These are phyloP conservation scores for Pseudomyrmex pallidus DNA, from an alignment of 1,140 invertebrate genomes.

Conservation along the genomic window DNA sequence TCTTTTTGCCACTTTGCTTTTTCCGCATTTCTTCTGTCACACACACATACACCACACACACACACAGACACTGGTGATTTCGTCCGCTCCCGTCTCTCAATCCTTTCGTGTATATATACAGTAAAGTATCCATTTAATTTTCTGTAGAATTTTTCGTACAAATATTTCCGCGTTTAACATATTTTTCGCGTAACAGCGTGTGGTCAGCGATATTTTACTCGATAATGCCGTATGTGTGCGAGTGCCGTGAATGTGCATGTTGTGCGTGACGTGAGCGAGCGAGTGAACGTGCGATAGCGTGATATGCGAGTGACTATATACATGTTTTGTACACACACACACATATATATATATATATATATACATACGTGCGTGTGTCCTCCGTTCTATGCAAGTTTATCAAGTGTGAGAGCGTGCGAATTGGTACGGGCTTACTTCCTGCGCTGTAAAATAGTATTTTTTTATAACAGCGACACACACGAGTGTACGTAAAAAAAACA, in stretches of 20 bases:
- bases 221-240: constrained; percentile 13
- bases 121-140: constrained; percentile 63
- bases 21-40: neutral
- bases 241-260: no score
- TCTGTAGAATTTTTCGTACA: constrained; percentile 62
- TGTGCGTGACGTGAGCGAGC: neutral
- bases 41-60: neutral
- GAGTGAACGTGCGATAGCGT: neutral
- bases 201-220: constrained; percentile 62
- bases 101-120: constrained; percentile 65
- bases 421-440: constrained; percentile 57
- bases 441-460: constrained; percentile 84
- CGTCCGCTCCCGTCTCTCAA: constrained; percentile 40
- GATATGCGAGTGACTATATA: neutral
- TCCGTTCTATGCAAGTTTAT: constrained; percentile 30
- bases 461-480: constrained; percentile 78
- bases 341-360: constrained; percentile 34
- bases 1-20: neutral
- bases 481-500: constrained; percentile 53
- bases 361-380: constrained; percentile 64
- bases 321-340: neutral
- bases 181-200: constrained; percentile 52
- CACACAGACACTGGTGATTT: constrained; percentile 45
- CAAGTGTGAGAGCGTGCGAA: constrained; percentile 62
- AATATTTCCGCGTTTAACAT: constrained; percentile 60